These are phyloP conservation scores for Pseudobourletiella spinata DNA, from an alignment of 1,140 invertebrate genomes.

Conservation along the genomic window DNA sequence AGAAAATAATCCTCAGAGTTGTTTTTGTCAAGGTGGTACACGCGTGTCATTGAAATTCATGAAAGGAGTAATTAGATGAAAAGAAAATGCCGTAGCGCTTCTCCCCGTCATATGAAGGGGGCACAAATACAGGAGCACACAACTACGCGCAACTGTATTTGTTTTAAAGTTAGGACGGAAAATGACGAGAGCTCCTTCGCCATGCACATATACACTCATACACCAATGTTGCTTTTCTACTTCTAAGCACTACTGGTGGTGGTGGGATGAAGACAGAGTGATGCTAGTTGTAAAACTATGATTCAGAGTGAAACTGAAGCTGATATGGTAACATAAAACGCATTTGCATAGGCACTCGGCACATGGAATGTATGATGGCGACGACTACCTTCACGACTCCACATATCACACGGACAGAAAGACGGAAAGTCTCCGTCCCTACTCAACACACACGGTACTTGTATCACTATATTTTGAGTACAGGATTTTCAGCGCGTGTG, in stretches of 20 bases:
- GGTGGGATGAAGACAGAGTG: neutral
- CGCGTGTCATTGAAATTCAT: neutral
- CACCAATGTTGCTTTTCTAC: neutral
- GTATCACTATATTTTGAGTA: too few species aligned
- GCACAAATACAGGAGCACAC: neutral
- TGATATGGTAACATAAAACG: neutral
- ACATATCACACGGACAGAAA: too few species aligned
- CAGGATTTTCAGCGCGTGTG: too few species aligned
- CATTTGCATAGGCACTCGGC: neutral
- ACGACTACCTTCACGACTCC: neutral
- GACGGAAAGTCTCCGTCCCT: too few species aligned
- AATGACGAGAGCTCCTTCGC: neutral
- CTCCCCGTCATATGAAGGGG: too few species aligned
- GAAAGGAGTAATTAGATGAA: conserved; percentile 4
- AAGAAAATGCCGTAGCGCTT: neutral
- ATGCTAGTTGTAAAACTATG: neutral
- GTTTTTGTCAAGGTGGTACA: neutral
- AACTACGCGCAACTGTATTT: too few species aligned
- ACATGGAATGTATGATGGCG: neutral
- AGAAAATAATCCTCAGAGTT: neutral
- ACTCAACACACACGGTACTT: too few species aligned
- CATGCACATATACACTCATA: neutral
- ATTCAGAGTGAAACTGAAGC: neutral
- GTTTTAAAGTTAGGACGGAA: neutral
- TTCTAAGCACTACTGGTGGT: neutral